Percentiles rank a stretch among this genome's conserved stretches.
These are phyloP conservation scores for Allophyes oxyacanthae DNA, from an alignment of 2,888 invertebrate genomes.

Conservation along the genomic window DNA sequence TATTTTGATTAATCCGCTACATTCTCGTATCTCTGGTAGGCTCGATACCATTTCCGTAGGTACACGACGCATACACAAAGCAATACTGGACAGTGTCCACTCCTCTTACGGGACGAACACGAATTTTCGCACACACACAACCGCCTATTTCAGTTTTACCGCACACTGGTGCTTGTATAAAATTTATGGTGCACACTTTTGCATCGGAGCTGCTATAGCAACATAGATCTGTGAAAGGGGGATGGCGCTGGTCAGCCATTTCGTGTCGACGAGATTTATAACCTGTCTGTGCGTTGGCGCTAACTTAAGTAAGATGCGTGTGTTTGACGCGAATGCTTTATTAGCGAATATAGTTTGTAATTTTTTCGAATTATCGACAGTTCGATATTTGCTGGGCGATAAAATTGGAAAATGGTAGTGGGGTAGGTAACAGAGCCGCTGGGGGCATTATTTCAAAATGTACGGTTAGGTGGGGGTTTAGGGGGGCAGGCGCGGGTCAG, in stretches of 20 bases:
- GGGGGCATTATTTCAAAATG: slow-evolving; percentile 87
- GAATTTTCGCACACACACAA: slow-evolving; percentile 85
- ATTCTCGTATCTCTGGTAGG: slow-evolving; percentile 67
- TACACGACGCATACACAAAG: slow-evolving; percentile 81
- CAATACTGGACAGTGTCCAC: slow-evolving; percentile 82
- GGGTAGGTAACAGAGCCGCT: slow-evolving; percentile 68
- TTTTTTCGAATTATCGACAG: slow-evolving; percentile 42
- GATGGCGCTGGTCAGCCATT: slow-evolving; percentile 86
- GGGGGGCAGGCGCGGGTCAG: slow-evolving; percentile 75
- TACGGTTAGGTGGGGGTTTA: slow-evolving; percentile 72
- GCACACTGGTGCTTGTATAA: slow-evolving; percentile 86
- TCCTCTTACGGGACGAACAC: slow-evolving; percentile 79
- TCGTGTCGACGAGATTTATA: slow-evolving; percentile 88
- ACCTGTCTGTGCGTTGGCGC: slow-evolving; percentile 81
- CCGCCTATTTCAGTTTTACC: slow-evolving; percentile 81
- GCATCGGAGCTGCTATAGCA: slow-evolving; percentile 77
- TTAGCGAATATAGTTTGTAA: slow-evolving; percentile 31
- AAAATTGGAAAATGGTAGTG: slow-evolving; percentile 65
- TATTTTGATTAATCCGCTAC: slow-evolving; percentile 80
- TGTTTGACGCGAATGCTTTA: slow-evolving; percentile 66
- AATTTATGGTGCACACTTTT: slow-evolving; percentile 89
- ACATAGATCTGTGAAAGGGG: slow-evolving; percentile 80
- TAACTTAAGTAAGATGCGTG: slow-evolving; percentile 83
- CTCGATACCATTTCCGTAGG: slow-evolving; percentile 72
- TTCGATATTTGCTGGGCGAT: slow-evolving; percentile 57